Conservation (phyloP, 2,113 vertebrate species). For the Carassius carassius region DNA sequence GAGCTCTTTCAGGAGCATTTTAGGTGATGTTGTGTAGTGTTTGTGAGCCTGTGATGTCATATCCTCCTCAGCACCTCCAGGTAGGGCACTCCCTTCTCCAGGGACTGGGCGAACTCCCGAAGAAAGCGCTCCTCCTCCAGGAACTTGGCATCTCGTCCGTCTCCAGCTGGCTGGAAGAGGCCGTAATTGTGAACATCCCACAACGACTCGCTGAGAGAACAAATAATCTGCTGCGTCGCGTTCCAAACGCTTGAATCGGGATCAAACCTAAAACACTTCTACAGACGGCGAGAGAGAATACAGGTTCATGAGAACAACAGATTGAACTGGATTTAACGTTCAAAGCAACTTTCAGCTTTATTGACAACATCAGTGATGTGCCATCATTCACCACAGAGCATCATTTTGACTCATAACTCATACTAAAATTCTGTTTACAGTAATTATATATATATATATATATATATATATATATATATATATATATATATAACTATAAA, state of each 20-base stretch:
- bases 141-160: constrained; percentile 88
- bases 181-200: constrained; percentile 92
- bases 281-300: constrained; percentile 44
- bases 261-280: constrained; percentile 92
- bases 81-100: constrained; percentile 91
- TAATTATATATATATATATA: too few species aligned
- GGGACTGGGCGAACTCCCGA: constrained; percentile 85
- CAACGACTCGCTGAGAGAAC: constrained; percentile 84
- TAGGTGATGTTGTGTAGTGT: not conserved
- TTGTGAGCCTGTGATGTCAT: not conserved
- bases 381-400: not conserved
- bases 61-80: constrained; percentile 78
- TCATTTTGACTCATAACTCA: not conserved
- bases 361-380: not conserved
- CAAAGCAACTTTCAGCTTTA: not conserved
- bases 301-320: constrained; percentile 1
- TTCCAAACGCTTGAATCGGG: constrained; percentile 86
- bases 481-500: too few species aligned
- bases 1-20: not conserved
- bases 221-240: constrained; percentile 90
- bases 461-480: too few species aligned
- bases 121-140: constrained; percentile 86
- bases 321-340: constrained; percentile 20
- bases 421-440: not conserved
- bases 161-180: constrained; percentile 90